Percentiles rank a stretch among this genome's conserved stretches.
phyloP scores from a whole-genome alignment of 2,797 vertebrate species.

The Hydrolagus colliei region DNA sequence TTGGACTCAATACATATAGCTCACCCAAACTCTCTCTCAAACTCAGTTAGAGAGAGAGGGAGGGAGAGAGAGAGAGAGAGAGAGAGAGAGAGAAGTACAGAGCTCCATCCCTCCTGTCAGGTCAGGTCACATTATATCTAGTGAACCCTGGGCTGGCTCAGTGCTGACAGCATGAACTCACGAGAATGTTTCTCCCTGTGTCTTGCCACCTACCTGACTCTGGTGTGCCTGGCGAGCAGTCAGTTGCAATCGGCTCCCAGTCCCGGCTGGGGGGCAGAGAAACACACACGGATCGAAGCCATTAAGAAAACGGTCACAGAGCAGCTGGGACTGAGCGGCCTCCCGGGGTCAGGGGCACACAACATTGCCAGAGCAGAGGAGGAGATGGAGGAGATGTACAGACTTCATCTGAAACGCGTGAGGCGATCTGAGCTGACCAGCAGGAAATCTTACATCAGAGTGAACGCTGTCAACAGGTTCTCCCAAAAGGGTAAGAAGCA shows the following conservation, averaged over 20 bases:
- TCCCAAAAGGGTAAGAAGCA: constrained; percentile 19
- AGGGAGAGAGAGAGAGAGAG: not conserved
- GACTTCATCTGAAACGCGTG: constrained; percentile 18
- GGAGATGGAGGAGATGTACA: constrained; percentile 15
- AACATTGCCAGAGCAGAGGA: constrained; percentile 10
- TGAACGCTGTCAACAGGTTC: constrained; percentile 2
- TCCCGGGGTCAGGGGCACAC: not conserved
- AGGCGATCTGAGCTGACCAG: not conserved
- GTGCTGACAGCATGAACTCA: not conserved
- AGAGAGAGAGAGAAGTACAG: not conserved
- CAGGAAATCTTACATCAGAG: not conserved
- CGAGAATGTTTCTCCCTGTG: not conserved
- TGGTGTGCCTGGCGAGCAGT: not conserved
- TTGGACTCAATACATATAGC: constrained; percentile 24
- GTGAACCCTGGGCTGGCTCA: no score
- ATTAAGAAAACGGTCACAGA: constrained; percentile 20
- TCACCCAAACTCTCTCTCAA: not conserved
- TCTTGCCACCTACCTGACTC: constrained; percentile 1
- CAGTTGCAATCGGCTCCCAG: not conserved
- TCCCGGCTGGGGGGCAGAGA: not conserved
- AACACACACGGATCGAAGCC: constrained; percentile 11
- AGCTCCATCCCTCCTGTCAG: not conserved
- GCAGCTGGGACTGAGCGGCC: constrained; percentile 2
- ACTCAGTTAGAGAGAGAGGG: not conserved
- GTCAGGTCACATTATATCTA: no score